These are phyloP conservation scores for Coccyzus lansbergi DNA, from an alignment of 2,797 vertebrate species.

Conservation along the genomic window DNA sequence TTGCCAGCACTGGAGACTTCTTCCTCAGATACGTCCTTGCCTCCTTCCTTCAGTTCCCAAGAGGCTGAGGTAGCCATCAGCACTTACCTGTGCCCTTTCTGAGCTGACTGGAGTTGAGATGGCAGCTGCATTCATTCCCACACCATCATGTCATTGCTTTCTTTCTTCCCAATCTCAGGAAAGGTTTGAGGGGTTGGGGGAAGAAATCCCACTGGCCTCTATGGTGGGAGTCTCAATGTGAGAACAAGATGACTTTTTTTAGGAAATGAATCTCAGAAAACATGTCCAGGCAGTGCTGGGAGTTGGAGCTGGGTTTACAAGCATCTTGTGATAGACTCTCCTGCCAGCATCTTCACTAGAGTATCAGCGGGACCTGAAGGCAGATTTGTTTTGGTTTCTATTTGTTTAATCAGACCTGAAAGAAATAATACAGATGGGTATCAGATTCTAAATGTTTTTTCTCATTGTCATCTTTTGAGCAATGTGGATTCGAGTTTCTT, in stretches of 20 bases:
- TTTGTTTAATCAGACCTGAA: slow-evolving; percentile 5
- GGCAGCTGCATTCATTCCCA: fast-evolving
- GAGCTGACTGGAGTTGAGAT: not conserved
- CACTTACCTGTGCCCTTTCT: not conserved
- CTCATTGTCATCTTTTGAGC: not conserved
- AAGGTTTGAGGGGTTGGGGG: fast-evolving
- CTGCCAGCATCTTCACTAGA: not conserved
- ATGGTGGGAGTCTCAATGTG: not conserved
- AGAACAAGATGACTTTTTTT: not conserved
- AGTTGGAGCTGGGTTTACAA: not conserved
- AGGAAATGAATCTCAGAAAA: not conserved
- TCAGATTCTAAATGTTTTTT: slow-evolving; percentile 1
- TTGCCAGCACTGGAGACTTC: not conserved
- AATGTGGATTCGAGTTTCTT: not conserved
- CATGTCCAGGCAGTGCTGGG: not conserved
- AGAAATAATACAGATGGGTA: slow-evolving; percentile 25
- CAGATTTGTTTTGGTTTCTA: not conserved
- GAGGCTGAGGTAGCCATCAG: not conserved
- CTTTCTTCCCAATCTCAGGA: not conserved
- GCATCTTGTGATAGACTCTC: not conserved
- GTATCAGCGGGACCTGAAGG: not conserved
- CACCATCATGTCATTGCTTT: not conserved
- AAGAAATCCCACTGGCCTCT: not conserved
- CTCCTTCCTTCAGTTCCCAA: not conserved
- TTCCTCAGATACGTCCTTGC: not conserved